Evolutionary conservation across 2,113 vertebrate species (phyloP), one percentile per base, ranked within the genome.

Genomic region (Rhinopomastus cyanomelas): DNA sequence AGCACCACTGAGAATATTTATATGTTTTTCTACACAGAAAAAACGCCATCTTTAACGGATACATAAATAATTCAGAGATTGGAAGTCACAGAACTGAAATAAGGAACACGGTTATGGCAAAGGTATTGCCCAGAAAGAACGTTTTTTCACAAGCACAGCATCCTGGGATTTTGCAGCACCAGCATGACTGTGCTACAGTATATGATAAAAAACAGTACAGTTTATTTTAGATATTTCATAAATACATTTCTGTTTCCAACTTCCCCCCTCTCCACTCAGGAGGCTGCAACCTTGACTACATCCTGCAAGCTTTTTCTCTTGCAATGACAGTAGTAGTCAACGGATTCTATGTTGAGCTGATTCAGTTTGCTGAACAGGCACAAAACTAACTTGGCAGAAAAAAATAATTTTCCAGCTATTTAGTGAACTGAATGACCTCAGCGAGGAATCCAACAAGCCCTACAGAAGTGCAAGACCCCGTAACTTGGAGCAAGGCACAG

Each of bases 331-430:
- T 10, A 53, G 36, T 4, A 85, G 77, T 60, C 87, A 85, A 19
- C 62, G 76, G 51, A 77, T 73, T 80, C 60, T 57, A 5, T 21
- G 17, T 19, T 69, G 64, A 83, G 82, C 51, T 74, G 49, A 76
- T 60, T 53, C 88, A 69, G 37, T 80, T 72, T 89, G 90, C 90
- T 91, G 88, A 83, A 73, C 48, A 37, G 87, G 72, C 85, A 92
- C 60, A 91, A 87, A 94, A 67, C 27, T 34, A 80, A 83, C 22
- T 32, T 42, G 55, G 20, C 51, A 80, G 64, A 27, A 49, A 82
- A 16, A 69, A 34, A 39, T 11, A 13, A 32, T 16, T 53, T 71
- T 65, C 68, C 56, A 78, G 66, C 78, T 81, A 74, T 81, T 75
- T 36, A 68, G 34, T 88, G 44, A 90, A 49, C 5, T 86, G 66